These are phyloP conservation scores for Smittia sp. DNA, from an alignment of 2,888 invertebrate genomes.

Conservation along the genomic window DNA sequence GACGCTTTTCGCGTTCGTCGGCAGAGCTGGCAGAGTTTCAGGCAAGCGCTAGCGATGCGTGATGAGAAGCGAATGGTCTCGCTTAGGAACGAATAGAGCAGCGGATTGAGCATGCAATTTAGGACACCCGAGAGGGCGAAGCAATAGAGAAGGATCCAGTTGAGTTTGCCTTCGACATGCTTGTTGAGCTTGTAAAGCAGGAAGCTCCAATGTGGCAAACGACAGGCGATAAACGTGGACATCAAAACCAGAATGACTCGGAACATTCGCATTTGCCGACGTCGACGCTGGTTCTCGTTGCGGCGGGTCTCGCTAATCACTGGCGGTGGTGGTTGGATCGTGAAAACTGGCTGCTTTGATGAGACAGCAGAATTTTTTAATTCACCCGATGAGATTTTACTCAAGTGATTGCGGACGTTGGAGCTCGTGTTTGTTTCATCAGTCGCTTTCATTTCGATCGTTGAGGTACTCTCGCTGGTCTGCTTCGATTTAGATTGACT, in stretches of 20 bases:
- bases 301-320: constrained; percentile 11
- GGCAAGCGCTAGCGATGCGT: neutral
- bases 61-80: constrained; percentile 51
- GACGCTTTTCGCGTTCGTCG: neutral
- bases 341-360: neutral
- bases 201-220: constrained; percentile 58
- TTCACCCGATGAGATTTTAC: neutral
- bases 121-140: constrained; percentile 56
- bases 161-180: constrained; percentile 46
- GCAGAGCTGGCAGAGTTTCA: constrained; percentile 12
- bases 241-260: constrained; percentile 59
- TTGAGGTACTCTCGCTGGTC: constrained; percentile 18
- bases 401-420: constrained; percentile 17
- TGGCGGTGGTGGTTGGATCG: constrained; percentile 18
- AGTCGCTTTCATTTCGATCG: constrained; percentile 16
- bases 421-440: constrained; percentile 39
- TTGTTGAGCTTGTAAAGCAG: constrained; percentile 55
- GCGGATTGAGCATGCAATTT: constrained; percentile 59
- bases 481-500: constrained; percentile 8
- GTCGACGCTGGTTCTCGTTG: constrained; percentile 26
- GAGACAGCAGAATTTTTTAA: constrained; percentile 11
- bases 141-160: constrained; percentile 56
- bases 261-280: constrained; percentile 57
- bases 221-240: constrained; percentile 56
- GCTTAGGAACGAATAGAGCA: constrained; percentile 60